Base-by-base conservation (phyloP, 2,888 invertebrate genomes). In the Eledona agricola region DNA sequence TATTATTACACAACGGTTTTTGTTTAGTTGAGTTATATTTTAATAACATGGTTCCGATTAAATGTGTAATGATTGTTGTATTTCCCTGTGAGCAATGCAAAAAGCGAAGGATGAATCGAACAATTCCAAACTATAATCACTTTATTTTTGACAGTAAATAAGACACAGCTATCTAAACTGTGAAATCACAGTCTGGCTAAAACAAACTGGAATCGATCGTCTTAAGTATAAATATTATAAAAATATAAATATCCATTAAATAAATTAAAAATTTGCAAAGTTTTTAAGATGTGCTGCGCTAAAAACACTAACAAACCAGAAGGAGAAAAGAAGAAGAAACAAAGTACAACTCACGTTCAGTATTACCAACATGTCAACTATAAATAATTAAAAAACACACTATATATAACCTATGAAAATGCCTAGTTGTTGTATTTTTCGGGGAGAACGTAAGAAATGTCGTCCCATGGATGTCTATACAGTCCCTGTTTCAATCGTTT, bases 381-480 rank as follows among this genome's bases (percentile, higher is more conserved):
- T 6, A 12, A 20, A 11, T 32, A 7, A 17, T 12, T 20, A 20
- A 9, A 19, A 19, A 35, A 16, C n/a, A 4, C 9, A 26, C 5
- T 26, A 6, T 26, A 4, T n/a, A 12, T 37, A 4, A 10, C n/a
- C 13, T 31, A 11, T 12, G 7, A 13, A 26, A 34, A 42, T 16
- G 20, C 22, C 25, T 62, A 70, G 51, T 74, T 75, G 63, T 74
- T 77, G 72, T 84, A 85, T 70, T 85, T 84, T 67, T 91, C 90
- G 2, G 91, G 90, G 71, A 92, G 79, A 55, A 91, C 87, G 73
- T 91, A 91, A 1, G 89, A 89, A 79, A 99, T 99, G 76, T 99
- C 99, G 75, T 99, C 99, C 99, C 99, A 99, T 0, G 99, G 99
- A 79, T 99, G 99, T 65, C 99, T 89, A 79, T 99, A 99, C 2